Conservation (phyloP, 2,113 vertebrate species). For the Thymallus thymallus region DNA sequence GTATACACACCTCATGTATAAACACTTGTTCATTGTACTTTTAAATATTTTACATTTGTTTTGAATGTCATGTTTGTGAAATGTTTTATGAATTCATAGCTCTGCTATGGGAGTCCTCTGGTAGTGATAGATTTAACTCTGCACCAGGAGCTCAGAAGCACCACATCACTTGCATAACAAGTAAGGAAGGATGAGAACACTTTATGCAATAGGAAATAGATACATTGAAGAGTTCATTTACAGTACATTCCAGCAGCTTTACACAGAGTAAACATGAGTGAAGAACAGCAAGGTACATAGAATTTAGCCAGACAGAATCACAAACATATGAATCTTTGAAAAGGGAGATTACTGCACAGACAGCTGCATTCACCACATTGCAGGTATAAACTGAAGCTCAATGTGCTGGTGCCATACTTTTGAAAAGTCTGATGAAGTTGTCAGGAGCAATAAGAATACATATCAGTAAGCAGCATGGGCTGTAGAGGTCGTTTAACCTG, state of each 20-base stretch:
- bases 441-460: slow-evolving; percentile 23
- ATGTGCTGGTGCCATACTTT: slow-evolving; percentile 5
- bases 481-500: slow-evolving; percentile 19
- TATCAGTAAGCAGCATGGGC: slow-evolving; percentile 33
- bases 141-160: slow-evolving; percentile 40
- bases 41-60: too few relatives aligned
- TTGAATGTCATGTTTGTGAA: too few relatives aligned
- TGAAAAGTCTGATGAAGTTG: slow-evolving; percentile 31
- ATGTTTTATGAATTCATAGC: too few relatives aligned
- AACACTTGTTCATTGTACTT: too few relatives aligned
- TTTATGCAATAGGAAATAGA: slow-evolving; percentile 66
- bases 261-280: slow-evolving; percentile 44
- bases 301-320: slow-evolving; percentile 19
- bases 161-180: slow-evolving; percentile 72
- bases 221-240: slow-evolving; percentile 54
- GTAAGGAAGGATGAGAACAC: slow-evolving; percentile 58
- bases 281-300: not conserved
- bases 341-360: slow-evolving; percentile 32
- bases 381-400: slow-evolving; percentile 28
- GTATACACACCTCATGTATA: too few relatives aligned
- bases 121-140: not conserved
- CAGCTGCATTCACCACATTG: slow-evolving; percentile 11
- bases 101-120: too few relatives aligned
- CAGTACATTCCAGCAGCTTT: slow-evolving; percentile 50
- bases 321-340: slow-evolving; percentile 1